Evolutionary conservation across 2,888 invertebrate species (phyloP), one percentile per base, ranked within the genome.

Genomic region (Rhogogaster chlorosoma): DNA sequence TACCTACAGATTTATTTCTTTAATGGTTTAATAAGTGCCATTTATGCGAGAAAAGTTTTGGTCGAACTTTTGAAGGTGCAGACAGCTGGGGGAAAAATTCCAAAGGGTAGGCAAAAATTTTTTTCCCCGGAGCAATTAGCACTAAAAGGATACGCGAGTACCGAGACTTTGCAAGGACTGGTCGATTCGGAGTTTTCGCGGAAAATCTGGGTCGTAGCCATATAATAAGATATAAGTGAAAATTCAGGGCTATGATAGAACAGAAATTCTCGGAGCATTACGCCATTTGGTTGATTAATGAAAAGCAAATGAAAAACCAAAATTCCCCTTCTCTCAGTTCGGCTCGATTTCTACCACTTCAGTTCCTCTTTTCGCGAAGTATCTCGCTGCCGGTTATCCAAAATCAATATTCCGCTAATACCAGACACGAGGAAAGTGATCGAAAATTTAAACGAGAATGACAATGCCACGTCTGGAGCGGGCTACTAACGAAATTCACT

Each of bases 141-240:
- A 53, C 77, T 77, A 77, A 77, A 77, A 77, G 77, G 77, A 53
- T 77, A 49, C 32, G 49, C 45, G 77, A 49, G 49, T 29, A 77
- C 49, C 49, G 49, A 29, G 49, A 49, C 49, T 49, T 26, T 77
- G 26, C n/a, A 29, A 77, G 77, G 77, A 77, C 18, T 53, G 49
- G 49, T 49, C 49, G 77, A 77, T 73, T 42, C 38, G 26, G 45
- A 45, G 45, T 45, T 38, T 42, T 10, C 22, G 18, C 12, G 42
- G 4, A 22, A 73, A 73, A 73, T 42, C 22, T 73, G 42, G 73
- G 73, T 73, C 73, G 73, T 42, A 22, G 10, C 42, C 15, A 12
- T 67, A 29, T 32, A 10, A 67, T 67, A 29, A 67, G 26, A 67
- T 29, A 29, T 6, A n/a, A 1, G n/a, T 5, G 5, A 6, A 49